Conservation (phyloP, 2,888 invertebrate genomes). For the Taphrorychus bicolor region DNA sequence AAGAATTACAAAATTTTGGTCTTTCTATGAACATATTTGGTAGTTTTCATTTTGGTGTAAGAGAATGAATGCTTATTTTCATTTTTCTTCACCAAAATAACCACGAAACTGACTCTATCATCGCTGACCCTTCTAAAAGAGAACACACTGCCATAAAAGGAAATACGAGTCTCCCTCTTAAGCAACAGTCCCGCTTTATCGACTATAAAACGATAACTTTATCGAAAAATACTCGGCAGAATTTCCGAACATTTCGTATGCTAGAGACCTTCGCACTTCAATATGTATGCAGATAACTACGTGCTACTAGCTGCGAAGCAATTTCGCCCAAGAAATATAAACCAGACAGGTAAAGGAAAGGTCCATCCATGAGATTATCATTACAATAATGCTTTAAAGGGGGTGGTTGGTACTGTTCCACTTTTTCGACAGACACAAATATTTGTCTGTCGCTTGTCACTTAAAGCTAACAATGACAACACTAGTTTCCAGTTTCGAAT, state of each 20-base stretch:
- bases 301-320: conserved; percentile 31
- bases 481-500: conserved; percentile 1
- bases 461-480: background rate
- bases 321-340: conserved; percentile 26
- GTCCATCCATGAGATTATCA: conserved; percentile 8
- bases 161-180: background rate
- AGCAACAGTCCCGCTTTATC: background rate
- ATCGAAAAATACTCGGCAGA: conserved; percentile 20
- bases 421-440: background rate
- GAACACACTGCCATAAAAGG: background rate
- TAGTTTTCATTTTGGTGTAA: no score
- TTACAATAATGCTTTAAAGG: background rate
- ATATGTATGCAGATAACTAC: conserved; percentile 41
- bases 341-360: conserved; percentile 30
- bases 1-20: no score
- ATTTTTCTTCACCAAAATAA: no score
- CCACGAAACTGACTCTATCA: no score
- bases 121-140: no score
- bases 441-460: background rate
- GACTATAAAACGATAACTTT: conserved; percentile 35
- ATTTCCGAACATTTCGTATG: conserved; percentile 32
- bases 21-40: no score
- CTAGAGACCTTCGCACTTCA: conserved; percentile 33
- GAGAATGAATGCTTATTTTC: no score
- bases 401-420: no score